These are phyloP conservation scores for Teleopsis dalmanni DNA, from an alignment of 1,140 invertebrate species.

Conservation along the genomic window DNA sequence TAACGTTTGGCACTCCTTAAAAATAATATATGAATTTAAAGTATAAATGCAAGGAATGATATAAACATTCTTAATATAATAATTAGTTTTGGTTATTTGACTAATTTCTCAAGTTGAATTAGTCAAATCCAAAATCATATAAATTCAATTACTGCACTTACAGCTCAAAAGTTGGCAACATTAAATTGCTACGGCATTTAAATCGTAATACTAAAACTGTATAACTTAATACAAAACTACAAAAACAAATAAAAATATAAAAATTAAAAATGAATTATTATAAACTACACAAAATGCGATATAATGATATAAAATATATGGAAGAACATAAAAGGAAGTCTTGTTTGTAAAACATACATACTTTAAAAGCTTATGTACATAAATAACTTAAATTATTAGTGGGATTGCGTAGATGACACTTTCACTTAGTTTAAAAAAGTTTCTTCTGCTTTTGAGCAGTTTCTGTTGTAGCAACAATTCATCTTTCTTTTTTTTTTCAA, in stretches of 20 bases:
- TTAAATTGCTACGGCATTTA: too few relatives aligned
- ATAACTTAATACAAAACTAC: neutral
- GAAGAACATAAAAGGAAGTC: slow-evolving; percentile 11
- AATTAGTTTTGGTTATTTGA: too few relatives aligned
- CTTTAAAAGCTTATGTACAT: slow-evolving; percentile 9
- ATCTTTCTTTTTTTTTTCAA: slow-evolving; percentile 20
- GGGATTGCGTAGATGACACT: neutral
- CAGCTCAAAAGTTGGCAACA: too few relatives aligned
- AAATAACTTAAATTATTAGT: neutral
- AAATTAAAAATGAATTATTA: neutral
- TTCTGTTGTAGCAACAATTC: neutral
- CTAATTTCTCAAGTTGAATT: too few relatives aligned
- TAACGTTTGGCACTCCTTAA: too few relatives aligned
- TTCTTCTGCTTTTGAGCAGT: too few relatives aligned
- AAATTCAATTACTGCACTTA: too few relatives aligned
- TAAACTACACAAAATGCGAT: neutral
- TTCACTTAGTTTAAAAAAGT: neutral
- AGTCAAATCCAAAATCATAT: too few relatives aligned
- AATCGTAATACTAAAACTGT: too few relatives aligned
- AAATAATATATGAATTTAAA: too few relatives aligned
- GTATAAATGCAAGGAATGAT: too few relatives aligned
- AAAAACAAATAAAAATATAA: neutral
- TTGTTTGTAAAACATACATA: slow-evolving; percentile 2
- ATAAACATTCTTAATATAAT: too few relatives aligned
- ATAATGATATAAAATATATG: slow-evolving; percentile 1